phyloP scores from a whole-genome alignment of 2,113 vertebrate genomes.

The Pandion haliaetus region DNA sequence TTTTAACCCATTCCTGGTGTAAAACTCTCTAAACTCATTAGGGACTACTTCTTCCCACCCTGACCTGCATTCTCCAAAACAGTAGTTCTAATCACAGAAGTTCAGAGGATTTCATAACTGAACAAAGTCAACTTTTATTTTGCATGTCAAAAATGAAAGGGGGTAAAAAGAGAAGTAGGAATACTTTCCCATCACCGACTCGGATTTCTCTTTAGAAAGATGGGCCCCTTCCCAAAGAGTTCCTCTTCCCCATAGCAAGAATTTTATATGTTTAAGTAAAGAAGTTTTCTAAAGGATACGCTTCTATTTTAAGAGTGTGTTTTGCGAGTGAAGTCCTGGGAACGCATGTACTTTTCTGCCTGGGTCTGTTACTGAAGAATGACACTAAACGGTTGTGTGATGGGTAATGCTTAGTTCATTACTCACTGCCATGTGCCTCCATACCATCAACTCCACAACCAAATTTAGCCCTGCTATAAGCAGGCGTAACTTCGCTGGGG shows the following conservation, averaged over 20 bases:
- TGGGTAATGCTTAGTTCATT: slow-evolving; percentile 44
- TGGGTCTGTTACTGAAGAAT: background rate
- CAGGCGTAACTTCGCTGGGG: slow-evolving; percentile 31
- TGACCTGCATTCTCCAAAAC: background rate
- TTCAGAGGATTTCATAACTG: background rate
- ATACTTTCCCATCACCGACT: background rate
- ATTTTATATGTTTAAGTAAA: background rate
- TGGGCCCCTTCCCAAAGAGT: background rate
- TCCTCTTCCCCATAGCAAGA: background rate
- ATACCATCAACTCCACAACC: slow-evolving; percentile 48
- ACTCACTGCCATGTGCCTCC: slow-evolving; percentile 50
- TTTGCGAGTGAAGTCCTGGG: background rate
- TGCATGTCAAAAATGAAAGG: background rate
- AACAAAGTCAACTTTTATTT: background rate
- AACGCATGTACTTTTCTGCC: background rate
- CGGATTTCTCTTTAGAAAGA: background rate
- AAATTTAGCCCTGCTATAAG: slow-evolving; percentile 61
- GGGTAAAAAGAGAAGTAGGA: background rate
- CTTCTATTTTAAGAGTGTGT: background rate
- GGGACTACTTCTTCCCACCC: background rate
- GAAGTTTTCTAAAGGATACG: background rate
- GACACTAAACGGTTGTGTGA: slow-evolving; percentile 7
- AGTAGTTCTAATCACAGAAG: background rate
- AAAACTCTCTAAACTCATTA: background rate
- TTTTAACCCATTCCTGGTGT: background rate